Percentiles rank a stretch among this genome's conserved stretches.
These are phyloP conservation scores for Octopus sinensis DNA, from an alignment of 1,140 invertebrate species.

Conservation along the genomic window DNA sequence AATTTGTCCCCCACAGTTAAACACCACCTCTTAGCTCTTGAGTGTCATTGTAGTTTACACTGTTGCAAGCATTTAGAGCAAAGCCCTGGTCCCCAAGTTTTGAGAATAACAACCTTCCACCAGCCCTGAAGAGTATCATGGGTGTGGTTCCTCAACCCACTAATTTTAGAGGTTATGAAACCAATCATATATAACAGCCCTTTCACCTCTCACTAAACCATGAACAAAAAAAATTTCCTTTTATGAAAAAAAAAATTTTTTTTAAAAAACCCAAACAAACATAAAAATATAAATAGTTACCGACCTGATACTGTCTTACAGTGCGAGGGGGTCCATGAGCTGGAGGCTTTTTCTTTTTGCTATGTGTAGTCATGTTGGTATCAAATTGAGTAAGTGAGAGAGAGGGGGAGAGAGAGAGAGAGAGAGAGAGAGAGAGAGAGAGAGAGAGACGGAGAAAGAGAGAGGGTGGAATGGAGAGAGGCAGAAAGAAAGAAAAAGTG, in stretches of 20 bases:
- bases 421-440: neutral
- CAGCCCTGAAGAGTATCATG: too few species aligned
- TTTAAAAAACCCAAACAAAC: neutral
- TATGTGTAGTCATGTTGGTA: neutral
- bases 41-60: too few species aligned
- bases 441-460: neutral
- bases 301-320: neutral
- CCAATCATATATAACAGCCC: too few species aligned
- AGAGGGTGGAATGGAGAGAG: neutral
- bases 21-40: too few species aligned
- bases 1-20: too few species aligned
- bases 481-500: neutral
- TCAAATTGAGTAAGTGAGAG: neutral
- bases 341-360: slow-evolving; percentile 4
- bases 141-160: too few species aligned
- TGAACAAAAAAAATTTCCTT: neutral
- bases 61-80: too few species aligned
- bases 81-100: too few species aligned
- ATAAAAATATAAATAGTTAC: neutral
- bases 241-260: neutral
- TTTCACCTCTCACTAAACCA: too few species aligned
- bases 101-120: too few species aligned
- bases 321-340: neutral
- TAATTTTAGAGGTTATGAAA: too few species aligned
- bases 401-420: neutral